Percentiles rank a stretch among this genome's conserved stretches.
Evolutionary conservation across 2,797 vertebrate genomes (phyloP).

Genomic region (Varecia variegata): DNA sequence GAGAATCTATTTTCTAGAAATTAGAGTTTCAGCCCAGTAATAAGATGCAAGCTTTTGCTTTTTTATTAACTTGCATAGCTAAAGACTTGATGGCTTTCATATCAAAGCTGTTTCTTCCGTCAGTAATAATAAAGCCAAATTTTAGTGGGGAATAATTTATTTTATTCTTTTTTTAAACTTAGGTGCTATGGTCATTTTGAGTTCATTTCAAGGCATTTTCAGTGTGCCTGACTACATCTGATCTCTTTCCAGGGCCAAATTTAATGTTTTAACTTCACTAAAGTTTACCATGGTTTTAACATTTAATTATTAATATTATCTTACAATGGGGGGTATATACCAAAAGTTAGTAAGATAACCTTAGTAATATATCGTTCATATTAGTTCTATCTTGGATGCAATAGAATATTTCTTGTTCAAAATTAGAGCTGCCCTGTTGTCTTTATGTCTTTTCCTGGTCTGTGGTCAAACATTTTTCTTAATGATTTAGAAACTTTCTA

Average conservation of each 20-base stretch:
- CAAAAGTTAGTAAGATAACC: background rate
- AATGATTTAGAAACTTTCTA: background rate
- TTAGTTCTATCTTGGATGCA: background rate
- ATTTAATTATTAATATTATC: background rate
- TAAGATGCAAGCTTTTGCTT: background rate
- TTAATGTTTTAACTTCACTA: background rate
- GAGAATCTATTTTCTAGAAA: background rate
- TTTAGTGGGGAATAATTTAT: background rate
- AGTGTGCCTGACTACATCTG: background rate
- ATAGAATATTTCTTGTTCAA: background rate
- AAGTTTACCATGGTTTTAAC: background rate
- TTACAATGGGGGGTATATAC: background rate
- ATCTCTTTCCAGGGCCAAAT: background rate
- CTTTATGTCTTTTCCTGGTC: background rate
- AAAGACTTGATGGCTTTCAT: background rate
- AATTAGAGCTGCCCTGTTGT: background rate
- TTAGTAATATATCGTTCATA: background rate
- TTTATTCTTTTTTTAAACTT: background rate
- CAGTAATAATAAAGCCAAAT: background rate
- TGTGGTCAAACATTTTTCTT: background rate
- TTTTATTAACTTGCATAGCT: background rate
- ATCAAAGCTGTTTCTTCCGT: background rate
- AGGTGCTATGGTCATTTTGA: background rate
- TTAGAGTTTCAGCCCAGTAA: background rate
- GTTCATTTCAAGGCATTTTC: background rate